Base-by-base conservation (phyloP, 1,140 invertebrate genomes). In the Pseudomyrmex pallidus region DNA sequence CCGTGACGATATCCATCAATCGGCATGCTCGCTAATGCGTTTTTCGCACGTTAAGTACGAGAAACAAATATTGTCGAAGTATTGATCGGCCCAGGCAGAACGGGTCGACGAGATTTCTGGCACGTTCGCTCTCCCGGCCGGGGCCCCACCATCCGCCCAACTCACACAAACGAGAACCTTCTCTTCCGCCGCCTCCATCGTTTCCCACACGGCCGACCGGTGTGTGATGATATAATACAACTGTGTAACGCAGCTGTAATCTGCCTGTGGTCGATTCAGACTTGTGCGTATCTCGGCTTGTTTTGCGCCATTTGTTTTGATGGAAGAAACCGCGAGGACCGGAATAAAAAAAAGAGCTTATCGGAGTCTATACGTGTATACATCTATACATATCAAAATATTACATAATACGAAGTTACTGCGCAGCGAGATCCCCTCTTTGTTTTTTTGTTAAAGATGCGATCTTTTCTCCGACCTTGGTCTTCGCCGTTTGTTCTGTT, bases 61-160 rank as follows among this genome's bases (percentile, higher is more conserved):
- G 20, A 83, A 78, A 77, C 46, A 48, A 78, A 85, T 66, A 35
- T 61, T 9, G 2, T 0, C 35, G 0, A 35, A 88, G 89, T 93
- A 93, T 93, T 93, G 93, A 93, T 93, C 91, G 90, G 78, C 44
- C 78, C 76, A 17, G 62, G n/a, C 76, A 57, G 20, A 57, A 72
- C 35, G 56, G 20, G 72, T 13, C 63, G 67, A 91, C 89, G 91
- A 88, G 89, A 85, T 87, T 94, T 94, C 93, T 93, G 84, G 93
- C 92, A 94, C 90, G 90, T 92, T 93, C 92, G 88, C 88, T 74
- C 35, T 48, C 67, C 25, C 84, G 35, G 73, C 77, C 59, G 13
- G 8, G n/a, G 62, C 89, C 92, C 91, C 92, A 90, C 91, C 90
- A 92, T 78, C 13, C 76, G 46, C 73, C 48, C 48, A 48, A 80